Conservation (phyloP, 1,140 invertebrate genomes). For the Temnothorax longispinosus region DNA sequence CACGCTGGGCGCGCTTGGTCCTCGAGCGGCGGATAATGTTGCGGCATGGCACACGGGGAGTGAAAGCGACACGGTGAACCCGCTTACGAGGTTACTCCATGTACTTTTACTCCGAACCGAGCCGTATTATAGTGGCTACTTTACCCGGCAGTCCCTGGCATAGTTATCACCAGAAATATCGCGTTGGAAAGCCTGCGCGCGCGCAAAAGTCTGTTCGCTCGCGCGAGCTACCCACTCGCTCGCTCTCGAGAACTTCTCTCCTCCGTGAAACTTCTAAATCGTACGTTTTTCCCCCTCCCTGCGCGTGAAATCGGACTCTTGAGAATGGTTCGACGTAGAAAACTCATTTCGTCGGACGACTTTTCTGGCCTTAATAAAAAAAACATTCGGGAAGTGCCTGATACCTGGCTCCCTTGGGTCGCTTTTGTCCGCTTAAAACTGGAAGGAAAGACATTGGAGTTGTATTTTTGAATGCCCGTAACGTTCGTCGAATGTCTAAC, state of each 20-base stretch:
- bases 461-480: neutral
- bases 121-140: conserved; percentile 74
- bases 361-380: conserved; percentile 39
- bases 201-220: conserved; percentile 27
- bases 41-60: conserved; percentile 73
- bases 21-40: conserved; percentile 73
- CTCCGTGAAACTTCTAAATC: conserved; percentile 33
- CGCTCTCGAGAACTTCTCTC: conserved; percentile 24
- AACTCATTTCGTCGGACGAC: conserved; percentile 16
- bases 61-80: conserved; percentile 82
- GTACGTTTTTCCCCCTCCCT: neutral
- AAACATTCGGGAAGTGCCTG: conserved; percentile 10
- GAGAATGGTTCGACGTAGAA: conserved; percentile 17
- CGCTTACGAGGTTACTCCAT: conserved; percentile 77
- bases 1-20: conserved; percentile 56
- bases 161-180: conserved; percentile 79
- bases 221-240: conserved; percentile 65
- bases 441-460: neutral
- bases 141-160: conserved; percentile 78
- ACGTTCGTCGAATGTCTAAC: neutral
- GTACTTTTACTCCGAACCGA: conserved; percentile 81
- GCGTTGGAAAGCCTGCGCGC: conserved; percentile 68
- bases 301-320: conserved; percentile 35
- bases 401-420: neutral
- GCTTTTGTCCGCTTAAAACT: neutral